phyloP scores from a whole-genome alignment of 2,113 vertebrate species.

The Cyrtonyx montezumae region DNA sequence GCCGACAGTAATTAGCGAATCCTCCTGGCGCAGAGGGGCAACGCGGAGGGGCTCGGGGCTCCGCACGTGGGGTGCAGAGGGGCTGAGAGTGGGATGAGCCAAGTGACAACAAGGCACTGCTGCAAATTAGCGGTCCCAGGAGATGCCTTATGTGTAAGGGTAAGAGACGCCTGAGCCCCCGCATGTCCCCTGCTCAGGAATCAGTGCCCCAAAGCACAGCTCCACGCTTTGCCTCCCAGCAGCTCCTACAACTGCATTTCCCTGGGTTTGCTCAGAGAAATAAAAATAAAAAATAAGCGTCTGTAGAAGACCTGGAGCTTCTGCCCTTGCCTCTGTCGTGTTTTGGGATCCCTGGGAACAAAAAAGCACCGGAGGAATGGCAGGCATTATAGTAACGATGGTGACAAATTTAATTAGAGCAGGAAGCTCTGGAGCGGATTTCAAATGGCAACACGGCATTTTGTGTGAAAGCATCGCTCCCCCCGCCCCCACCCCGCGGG shows the following conservation, averaged over 20 bases:
- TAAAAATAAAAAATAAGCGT: neutral
- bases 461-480: conserved; percentile 51
- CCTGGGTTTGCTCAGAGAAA: neutral
- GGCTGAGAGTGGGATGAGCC: rapidly evolving
- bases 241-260: neutral
- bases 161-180: neutral
- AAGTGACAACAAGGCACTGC: neutral
- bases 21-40: neutral
- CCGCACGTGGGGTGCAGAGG: rapidly evolving
- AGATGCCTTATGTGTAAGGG: neutral
- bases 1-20: conserved; percentile 52
- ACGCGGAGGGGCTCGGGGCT: neutral
- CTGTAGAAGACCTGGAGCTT: neutral
- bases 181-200: neutral
- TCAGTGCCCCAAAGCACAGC: neutral
- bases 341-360: conserved; percentile 61
- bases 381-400: conserved; percentile 70
- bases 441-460: conserved; percentile 65
- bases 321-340: conserved; percentile 4
- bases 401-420: conserved; percentile 73
- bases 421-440: conserved; percentile 72
- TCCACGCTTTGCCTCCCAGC: neutral
- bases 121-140: neutral
- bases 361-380: conserved; percentile 65
- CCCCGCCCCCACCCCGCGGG: neutral